These are phyloP conservation scores for Clupea harengus DNA, from an alignment of 2,113 vertebrate species.

Conservation along the genomic window DNA sequence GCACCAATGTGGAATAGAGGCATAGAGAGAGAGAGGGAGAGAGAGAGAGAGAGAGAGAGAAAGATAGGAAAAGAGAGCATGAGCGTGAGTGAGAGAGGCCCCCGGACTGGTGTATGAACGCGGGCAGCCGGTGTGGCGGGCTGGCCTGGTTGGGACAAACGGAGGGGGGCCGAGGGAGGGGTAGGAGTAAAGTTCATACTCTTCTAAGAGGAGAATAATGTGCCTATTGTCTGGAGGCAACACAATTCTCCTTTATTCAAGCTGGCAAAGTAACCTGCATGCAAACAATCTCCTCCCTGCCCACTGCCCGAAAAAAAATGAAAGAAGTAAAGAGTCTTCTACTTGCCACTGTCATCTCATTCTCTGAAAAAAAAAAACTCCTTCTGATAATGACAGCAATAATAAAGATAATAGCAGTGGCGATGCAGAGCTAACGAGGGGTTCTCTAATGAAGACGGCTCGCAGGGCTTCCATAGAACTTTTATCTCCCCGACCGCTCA, in stretches of 20 bases:
- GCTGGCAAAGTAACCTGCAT: conserved; percentile 66
- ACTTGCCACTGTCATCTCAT: conserved; percentile 49
- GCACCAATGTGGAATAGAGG: neutral
- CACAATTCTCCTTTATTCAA: conserved; percentile 73
- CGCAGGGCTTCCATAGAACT: conserved; percentile 64
- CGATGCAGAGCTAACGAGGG: conserved; percentile 79
- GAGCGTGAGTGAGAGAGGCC: conserved; percentile 16
- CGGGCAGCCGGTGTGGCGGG: conserved; percentile 15
- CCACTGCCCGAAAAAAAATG: conserved; percentile 59
- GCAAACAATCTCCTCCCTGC: neutral
- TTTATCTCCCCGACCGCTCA: conserved; percentile 75
- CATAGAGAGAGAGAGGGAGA: neutral
- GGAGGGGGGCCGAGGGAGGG: conserved; percentile 11
- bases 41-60: neutral
- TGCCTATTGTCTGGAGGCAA: conserved; percentile 81
- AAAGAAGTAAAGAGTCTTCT: conserved; percentile 79
- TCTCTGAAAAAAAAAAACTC: conserved; percentile 61
- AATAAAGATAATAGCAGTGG: conserved; percentile 38
- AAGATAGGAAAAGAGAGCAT: neutral
- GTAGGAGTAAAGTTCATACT: conserved; percentile 77
- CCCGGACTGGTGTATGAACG: conserved; percentile 17
- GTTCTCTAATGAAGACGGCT: conserved; percentile 81
- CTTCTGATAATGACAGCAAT: conserved; percentile 37
- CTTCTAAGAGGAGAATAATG: conserved; percentile 86
- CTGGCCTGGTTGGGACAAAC: neutral